phyloP scores from a whole-genome alignment of 2,113 vertebrate genomes.

The Onychostruthus taczanowskii region DNA sequence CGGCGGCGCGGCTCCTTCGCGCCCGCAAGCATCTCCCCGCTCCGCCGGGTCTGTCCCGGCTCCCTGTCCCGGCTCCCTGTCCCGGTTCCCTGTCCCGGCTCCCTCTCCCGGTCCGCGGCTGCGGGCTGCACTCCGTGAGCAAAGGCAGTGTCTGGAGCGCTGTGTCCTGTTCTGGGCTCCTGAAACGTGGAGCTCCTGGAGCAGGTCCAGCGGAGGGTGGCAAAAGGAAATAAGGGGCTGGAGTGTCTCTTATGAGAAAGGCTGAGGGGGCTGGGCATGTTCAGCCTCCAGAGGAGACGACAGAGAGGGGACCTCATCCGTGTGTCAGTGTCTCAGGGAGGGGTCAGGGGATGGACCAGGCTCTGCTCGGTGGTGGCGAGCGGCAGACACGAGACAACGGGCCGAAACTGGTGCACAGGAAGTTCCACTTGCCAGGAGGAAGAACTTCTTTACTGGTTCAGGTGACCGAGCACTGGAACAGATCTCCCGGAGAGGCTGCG shows the following conservation, averaged over 20 bases:
- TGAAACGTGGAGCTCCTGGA: background rate
- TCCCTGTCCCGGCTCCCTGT: background rate
- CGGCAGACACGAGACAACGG: accelerated
- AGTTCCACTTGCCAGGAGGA: background rate
- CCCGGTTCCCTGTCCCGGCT: too few species aligned
- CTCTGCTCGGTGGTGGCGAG: background rate
- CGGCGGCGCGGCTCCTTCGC: too few species aligned
- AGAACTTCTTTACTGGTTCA: background rate
- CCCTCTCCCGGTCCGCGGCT: too few species aligned
- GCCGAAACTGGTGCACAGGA: background rate
- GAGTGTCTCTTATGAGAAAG: background rate
- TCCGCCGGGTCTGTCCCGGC: too few species aligned
- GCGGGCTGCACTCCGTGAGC: too few species aligned
- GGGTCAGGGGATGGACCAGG: background rate
- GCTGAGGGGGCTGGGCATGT: background rate
- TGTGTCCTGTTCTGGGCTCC: too few species aligned
- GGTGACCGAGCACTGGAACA: background rate
- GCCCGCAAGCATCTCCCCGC: background rate
- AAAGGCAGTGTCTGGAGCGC: background rate
- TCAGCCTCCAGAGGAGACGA: background rate
- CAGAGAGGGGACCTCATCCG: accelerated
- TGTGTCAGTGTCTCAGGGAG: too few species aligned
- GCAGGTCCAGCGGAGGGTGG: background rate
- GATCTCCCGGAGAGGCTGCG: background rate
- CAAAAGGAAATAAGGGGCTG: too few species aligned